A percentile compares a stretch with the other conserved stretches of the same genome.
These are phyloP conservation scores for Ctenochaetus hawaiiensis DNA, from an alignment of 2,797 vertebrate genomes.

Conservation along the genomic window DNA sequence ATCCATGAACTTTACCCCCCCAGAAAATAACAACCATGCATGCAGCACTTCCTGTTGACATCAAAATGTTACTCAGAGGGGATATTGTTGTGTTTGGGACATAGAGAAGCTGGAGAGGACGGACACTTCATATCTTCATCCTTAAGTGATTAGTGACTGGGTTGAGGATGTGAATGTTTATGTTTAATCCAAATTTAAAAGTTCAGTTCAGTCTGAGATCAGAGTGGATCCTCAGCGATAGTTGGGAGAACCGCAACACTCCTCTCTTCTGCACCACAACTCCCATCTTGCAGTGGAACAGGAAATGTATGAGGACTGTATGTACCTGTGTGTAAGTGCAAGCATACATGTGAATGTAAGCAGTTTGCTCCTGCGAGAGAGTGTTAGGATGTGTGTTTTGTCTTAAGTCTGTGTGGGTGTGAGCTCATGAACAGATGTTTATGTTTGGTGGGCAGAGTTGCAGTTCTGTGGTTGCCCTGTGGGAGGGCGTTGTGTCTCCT, in stretches of 20 bases:
- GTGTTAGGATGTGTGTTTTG: constrained; percentile 59
- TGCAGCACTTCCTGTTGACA: constrained; percentile 61
- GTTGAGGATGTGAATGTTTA: constrained; percentile 43
- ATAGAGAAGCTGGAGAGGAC: constrained; percentile 49
- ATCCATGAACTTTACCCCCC: constrained; percentile 25
- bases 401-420: constrained; percentile 61
- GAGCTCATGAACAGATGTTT: constrained; percentile 67
- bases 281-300: constrained; percentile 51
- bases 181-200: constrained; percentile 37
- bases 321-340: constrained; percentile 46
- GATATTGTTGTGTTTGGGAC: constrained; percentile 43
- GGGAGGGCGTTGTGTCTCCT: constrained; percentile 65
- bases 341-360: constrained; percentile 52
- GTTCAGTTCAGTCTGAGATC: constrained; percentile 58
- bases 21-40: constrained; percentile 62
- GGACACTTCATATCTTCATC: constrained; percentile 63
- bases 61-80: constrained; percentile 50
- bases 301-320: constrained; percentile 48
- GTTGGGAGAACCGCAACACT: constrained; percentile 47
- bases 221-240: constrained; percentile 40
- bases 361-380: constrained; percentile 55
- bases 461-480: constrained; percentile 79
- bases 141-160: constrained; percentile 60
- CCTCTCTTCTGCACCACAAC: constrained; percentile 51
- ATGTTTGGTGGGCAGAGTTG: constrained; percentile 70